Evolutionary conservation across 2,113 vertebrate genomes (phyloP).

Genomic region (Mystacornis crossleyi): DNA sequence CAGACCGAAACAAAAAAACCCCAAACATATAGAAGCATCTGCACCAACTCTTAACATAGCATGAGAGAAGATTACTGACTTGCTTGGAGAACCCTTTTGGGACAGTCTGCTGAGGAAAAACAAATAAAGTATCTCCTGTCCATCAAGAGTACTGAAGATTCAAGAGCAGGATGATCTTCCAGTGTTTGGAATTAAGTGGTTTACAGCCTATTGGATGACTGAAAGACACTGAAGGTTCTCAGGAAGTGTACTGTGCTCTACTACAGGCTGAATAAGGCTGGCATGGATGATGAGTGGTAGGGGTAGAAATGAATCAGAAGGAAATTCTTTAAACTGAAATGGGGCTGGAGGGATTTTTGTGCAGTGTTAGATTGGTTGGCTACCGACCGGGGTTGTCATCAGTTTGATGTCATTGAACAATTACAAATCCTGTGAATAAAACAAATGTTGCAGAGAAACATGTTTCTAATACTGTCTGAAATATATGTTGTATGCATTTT

Average conservation of each 20-base stretch:
- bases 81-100: background rate
- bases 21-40: background rate
- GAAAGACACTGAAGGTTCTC: background rate
- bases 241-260: background rate
- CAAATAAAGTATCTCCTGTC: background rate
- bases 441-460: background rate
- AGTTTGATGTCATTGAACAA: background rate
- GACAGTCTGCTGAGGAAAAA: background rate
- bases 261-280: background rate
- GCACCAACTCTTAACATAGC: background rate
- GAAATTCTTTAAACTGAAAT: background rate
- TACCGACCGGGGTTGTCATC: background rate
- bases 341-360: background rate
- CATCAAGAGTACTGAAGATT: background rate
- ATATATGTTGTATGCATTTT: background rate
- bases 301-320: background rate
- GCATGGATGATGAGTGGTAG: background rate
- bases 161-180: background rate
- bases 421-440: background rate
- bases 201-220: background rate
- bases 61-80: background rate
- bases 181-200: background rate
- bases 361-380: background rate
- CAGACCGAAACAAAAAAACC: background rate
- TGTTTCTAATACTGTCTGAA: background rate